Conservation (phyloP, 2,797 vertebrate genomes). For the Diglossa cyanea region DNA sequence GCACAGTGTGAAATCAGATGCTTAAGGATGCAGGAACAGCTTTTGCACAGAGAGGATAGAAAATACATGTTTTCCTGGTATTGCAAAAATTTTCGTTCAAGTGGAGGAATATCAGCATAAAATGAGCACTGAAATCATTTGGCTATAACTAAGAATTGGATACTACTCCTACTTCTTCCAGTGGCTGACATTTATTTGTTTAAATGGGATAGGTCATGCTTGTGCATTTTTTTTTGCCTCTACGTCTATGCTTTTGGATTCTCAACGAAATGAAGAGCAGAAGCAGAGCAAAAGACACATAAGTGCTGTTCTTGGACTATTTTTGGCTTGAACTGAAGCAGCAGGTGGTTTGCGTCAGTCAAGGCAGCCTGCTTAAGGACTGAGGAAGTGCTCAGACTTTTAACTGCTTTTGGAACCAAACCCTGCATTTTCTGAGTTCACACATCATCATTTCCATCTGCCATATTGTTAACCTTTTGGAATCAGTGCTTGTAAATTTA, state of each 20-base stretch:
- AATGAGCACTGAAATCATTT: background rate
- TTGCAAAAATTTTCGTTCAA: background rate
- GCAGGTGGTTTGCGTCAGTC: slow-evolving; percentile 36
- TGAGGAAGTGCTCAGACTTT: slow-evolving; percentile 7
- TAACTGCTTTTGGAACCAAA: slow-evolving; percentile 28
- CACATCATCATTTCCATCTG: slow-evolving; percentile 3
- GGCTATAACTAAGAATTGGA: background rate
- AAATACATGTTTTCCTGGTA: background rate
- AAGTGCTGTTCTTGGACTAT: slow-evolving; percentile 1
- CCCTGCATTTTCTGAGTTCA: slow-evolving; percentile 2
- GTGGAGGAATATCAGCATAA: background rate
- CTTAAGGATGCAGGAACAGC: background rate
- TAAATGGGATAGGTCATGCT: background rate
- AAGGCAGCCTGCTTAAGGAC: background rate
- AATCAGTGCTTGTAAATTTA: slow-evolving; percentile 24
- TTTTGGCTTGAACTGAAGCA: slow-evolving; percentile 47
- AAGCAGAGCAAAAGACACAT: background rate
- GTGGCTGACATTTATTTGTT: background rate
- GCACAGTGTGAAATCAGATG: slow-evolving; percentile 1
- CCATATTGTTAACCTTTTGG: slow-evolving; percentile 21
- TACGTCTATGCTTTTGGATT: background rate
- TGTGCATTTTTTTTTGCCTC: background rate
- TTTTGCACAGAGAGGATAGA: background rate
- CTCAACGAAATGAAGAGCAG: background rate
- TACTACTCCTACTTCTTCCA: background rate